phyloP scores from a whole-genome alignment of 2,113 vertebrate species.

The Pseudolaguvia tuberculata region DNA sequence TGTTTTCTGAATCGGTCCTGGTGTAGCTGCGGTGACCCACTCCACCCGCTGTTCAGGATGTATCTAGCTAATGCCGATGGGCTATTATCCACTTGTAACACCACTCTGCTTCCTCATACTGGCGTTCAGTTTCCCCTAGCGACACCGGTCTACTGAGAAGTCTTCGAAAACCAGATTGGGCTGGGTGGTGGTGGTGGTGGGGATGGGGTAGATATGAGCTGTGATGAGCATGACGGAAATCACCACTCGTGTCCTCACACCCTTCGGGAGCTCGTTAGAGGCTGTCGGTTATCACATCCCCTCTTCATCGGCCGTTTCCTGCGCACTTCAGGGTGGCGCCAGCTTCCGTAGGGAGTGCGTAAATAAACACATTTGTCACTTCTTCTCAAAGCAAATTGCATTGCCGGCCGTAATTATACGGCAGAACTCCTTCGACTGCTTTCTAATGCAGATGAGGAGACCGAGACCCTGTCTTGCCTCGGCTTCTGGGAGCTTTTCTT shows the following conservation, averaged over 20 bases:
- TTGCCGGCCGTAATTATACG: constrained; percentile 48
- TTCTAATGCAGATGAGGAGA: constrained; percentile 51
- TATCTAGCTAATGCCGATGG: constrained; percentile 42
- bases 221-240: constrained; percentile 14
- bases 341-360: constrained; percentile 32
- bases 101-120: constrained; percentile 16
- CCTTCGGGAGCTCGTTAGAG: constrained; percentile 48
- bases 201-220: not conserved
- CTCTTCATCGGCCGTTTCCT: constrained; percentile 32
- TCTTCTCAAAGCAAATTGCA: constrained; percentile 48
- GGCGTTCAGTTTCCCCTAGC: not conserved
- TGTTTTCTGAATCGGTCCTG: constrained; percentile 4
- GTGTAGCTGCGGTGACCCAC: constrained; percentile 35
- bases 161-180: no score
- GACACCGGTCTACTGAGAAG: constrained; percentile 3
- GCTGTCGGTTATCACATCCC: constrained; percentile 20
- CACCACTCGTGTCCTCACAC: constrained; percentile 11
- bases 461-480: constrained; percentile 26
- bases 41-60: constrained; percentile 35
- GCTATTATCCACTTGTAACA: constrained; percentile 40
- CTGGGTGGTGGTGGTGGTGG: no score
- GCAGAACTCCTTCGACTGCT: constrained; percentile 36
- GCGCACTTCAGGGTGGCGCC: constrained; percentile 31
- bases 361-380: constrained; percentile 51
- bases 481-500: constrained; percentile 33